Evolutionary conservation across 2,113 vertebrate genomes (phyloP), one percentile per base, ranked within the genome.

Genomic region (Tylochromis polylepis): DNA sequence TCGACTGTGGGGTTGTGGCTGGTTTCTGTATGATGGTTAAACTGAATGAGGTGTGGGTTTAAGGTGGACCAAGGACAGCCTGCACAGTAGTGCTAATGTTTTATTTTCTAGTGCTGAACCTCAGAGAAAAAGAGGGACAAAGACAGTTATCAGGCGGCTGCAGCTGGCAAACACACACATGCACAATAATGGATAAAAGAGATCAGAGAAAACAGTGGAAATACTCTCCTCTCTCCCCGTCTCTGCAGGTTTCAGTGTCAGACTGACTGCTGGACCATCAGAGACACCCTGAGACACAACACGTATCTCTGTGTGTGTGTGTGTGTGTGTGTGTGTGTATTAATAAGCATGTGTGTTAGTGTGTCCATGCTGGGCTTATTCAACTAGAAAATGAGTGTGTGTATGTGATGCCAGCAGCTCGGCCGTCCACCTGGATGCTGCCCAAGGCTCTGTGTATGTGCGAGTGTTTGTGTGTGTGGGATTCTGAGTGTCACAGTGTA

Each of bases 311-410:
- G n/a, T n/a, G n/a, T n/a, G n/a, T n/a, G n/a, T 55, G 85, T 53
- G 83, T 85, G 41, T 60, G 67, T 80, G 79, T 60, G 70, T 72
- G 80, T 22, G 56, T 78, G 87, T 65, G 77, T 72, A 38, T 88
- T 84, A 83, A 60, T 91, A 82, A 88, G 67, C 14, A 56, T 85
- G 86, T 67, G 46, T 86, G 84, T 79, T 10, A 59, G 87, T 90
- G 78, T 86, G 89, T 83, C 75, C 91, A 82, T 79, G 92, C 92
- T 92, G 92, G 62, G 93, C n/a, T 91, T 86, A 94, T 92, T 90
- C 93, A 90, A 87, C 88, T 51, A 94, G 93, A 95, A 95, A 95
- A 95, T 95, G 83, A 94, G 83, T 87, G 87, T 78, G 81, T 83
- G 86, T 88, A 88, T 90, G 10, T 34, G 85, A 91, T 89, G 94